A percentile compares a stretch with the other conserved stretches of the same genome.
phyloP scores from a whole-genome alignment of 2,113 vertebrate species.

The Oostethus manadensis region DNA sequence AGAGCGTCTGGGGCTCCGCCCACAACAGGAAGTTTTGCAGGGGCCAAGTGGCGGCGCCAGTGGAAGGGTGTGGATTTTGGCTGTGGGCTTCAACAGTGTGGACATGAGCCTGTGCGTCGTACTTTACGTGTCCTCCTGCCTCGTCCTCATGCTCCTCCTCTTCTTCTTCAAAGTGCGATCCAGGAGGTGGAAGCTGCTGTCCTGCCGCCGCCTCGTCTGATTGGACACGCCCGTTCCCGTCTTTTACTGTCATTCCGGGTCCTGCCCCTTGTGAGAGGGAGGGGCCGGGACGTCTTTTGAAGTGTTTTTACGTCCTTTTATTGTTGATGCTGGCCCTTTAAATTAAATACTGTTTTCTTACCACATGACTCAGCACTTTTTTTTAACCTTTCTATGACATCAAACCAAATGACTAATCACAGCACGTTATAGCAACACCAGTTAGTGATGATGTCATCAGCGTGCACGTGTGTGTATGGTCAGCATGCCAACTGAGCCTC shows the following conservation, averaged over 20 bases:
- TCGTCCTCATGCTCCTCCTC: constrained; percentile 92
- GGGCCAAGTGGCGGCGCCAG: too few species aligned
- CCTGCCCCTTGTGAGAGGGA: too few species aligned
- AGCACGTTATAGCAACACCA: too few species aligned
- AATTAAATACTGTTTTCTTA: too few species aligned
- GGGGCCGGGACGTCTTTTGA: too few species aligned
- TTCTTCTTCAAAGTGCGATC: constrained; percentile 88
- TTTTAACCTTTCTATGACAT: too few species aligned
- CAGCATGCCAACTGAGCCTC: constrained; percentile 70
- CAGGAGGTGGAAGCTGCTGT: constrained; percentile 76
- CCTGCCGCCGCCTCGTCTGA: constrained; percentile 67
- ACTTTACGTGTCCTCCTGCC: constrained; percentile 82
- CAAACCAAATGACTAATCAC: too few species aligned
- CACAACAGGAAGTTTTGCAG: neutral
- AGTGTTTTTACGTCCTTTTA: too few species aligned
- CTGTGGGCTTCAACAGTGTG: constrained; percentile 86
- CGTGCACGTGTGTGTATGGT: constrained; percentile 28
- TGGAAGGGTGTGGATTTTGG: constrained; percentile 69
- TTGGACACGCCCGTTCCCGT: too few species aligned
- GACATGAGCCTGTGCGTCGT: constrained; percentile 96
- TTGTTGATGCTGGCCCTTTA: too few species aligned
- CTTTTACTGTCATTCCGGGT: too few species aligned
- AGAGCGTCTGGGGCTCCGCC: neutral
- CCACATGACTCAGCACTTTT: too few species aligned
- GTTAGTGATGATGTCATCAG: neutral